Evolutionary conservation across 2,888 invertebrate genomes (phyloP).

Genomic region (Resseliella maxima): DNA sequence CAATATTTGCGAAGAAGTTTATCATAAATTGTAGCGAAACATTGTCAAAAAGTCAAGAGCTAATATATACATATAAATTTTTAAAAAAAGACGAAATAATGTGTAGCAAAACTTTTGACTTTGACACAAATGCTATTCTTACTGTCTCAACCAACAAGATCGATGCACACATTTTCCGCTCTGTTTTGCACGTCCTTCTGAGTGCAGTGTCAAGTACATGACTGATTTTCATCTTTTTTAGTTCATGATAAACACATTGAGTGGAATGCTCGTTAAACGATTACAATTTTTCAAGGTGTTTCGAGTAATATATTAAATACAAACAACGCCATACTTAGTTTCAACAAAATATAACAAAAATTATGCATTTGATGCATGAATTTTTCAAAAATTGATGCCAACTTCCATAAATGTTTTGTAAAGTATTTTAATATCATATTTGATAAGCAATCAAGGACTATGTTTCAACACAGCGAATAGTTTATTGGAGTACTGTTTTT

Average conservation of each 20-base stretch:
- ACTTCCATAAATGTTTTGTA: background rate
- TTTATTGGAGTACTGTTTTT: background rate
- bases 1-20: slow-evolving; percentile 5
- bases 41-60: slow-evolving; percentile 44
- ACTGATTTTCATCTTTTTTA: background rate
- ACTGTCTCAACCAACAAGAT: background rate
- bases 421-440: background rate
- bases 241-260: background rate
- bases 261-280: background rate
- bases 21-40: slow-evolving; percentile 35
- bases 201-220: slow-evolving; percentile 26
- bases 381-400: background rate
- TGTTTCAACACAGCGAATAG: background rate
- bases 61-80: background rate
- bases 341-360: background rate
- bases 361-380: background rate
- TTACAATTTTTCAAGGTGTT: background rate
- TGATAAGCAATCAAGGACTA: background rate
- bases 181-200: background rate
- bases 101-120: slow-evolving; percentile 16
- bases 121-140: slow-evolving; percentile 9
- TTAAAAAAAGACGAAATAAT: background rate
- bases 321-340: background rate
- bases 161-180: background rate
- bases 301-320: background rate